Base-by-base conservation (phyloP, 2,797 vertebrate genomes). In the Sebastes paucispinis region DNA sequence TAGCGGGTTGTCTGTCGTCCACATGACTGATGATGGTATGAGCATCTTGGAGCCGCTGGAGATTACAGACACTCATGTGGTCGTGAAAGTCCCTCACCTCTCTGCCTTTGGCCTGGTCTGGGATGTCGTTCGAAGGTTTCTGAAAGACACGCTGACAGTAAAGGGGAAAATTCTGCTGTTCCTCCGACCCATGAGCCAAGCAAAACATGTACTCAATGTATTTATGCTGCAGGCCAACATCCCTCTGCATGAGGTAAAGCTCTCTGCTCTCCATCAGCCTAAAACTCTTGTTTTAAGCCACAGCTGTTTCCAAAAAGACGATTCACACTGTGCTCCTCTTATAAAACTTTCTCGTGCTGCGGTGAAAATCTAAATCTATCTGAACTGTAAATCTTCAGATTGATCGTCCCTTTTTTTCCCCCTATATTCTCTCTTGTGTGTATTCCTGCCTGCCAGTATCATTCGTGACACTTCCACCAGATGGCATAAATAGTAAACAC, bases 31-130 rank as follows among this genome's bases (percentile, higher is more conserved):
- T 20, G 54, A 77, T 9, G 73, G 65, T 5, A 31, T 75, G 72
- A 83, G 52, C 68, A 6, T 84, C 34, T 29, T 78, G 1, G 3
- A 67, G 16, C 74, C 75, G 1, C 62, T 72, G 82, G 16, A 69
- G 57, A 80, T 88, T 10, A 91, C 77, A 50, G 39, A 77, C 16
- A 85, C 81, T 52, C 86, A 91, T 27, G 82, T 89, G 77, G 47
- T 83, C 2, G 72, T 87, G n/a, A 11, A 50, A 2, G 14, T 90
- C 67, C 50, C n/a, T 11, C 54, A 80, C 20, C 79, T 92, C 9
- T 91, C 91, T 18, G 2, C 10, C 24, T 67, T 81, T 10, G 85
- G 82, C 6, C 29, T 27, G 5, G 7, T 88, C 36, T 73, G 81
- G 77, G 32, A 81, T 8, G 2, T 8, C 22, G 0, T 11, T 14